Evolutionary conservation across 2,888 invertebrate genomes (phyloP).

Genomic region (Thera obeliscata): DNA sequence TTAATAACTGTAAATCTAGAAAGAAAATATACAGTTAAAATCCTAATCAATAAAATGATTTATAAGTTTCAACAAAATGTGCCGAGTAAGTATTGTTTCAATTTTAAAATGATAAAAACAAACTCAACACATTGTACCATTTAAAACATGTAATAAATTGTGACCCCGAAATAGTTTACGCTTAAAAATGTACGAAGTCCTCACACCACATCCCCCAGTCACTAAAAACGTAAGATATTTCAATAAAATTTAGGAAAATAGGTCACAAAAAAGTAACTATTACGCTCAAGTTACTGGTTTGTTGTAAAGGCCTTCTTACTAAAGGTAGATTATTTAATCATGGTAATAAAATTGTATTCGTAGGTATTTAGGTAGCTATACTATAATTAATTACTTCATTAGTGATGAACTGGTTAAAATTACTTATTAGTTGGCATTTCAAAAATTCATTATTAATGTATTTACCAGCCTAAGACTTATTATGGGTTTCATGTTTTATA

Average conservation of each 20-base stretch:
- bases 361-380: no score
- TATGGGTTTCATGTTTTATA: neutral
- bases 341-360: neutral
- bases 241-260: slow-evolving; percentile 51
- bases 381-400: neutral
- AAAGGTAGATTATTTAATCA: neutral
- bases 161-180: slow-evolving; percentile 35
- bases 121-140: slow-evolving; percentile 26
- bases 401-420: neutral
- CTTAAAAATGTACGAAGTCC: slow-evolving; percentile 44
- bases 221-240: slow-evolving; percentile 57
- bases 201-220: slow-evolving; percentile 79
- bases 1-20: slow-evolving; percentile 68
- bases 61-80: slow-evolving; percentile 29
- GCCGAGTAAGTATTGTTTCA: slow-evolving; percentile 6
- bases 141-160: slow-evolving; percentile 22
- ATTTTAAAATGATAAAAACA: slow-evolving; percentile 15
- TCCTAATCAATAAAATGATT: slow-evolving; percentile 38
- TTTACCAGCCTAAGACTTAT: neutral
- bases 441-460: neutral
- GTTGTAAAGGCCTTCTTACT: neutral
- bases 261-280: neutral
- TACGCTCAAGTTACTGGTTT: neutral
- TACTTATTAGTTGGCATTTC: neutral
- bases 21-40: slow-evolving; percentile 55